Conservation (phyloP, 2,888 invertebrate species). For the Mythimna lalbum region DNA sequence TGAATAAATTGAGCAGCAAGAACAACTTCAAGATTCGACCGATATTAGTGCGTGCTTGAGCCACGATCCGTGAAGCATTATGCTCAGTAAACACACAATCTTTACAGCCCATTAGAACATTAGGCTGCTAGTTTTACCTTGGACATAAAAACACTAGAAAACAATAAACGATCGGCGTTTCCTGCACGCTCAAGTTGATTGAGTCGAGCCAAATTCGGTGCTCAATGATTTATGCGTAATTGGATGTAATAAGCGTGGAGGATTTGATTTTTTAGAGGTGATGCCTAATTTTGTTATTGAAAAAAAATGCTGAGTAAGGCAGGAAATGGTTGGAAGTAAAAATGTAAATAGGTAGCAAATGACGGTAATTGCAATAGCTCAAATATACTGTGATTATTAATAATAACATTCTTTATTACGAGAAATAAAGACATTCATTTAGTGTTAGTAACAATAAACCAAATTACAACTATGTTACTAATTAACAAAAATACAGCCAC, state of each 20-base stretch:
- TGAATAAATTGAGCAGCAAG: constrained; percentile 33
- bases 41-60: constrained; percentile 43
- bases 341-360: constrained; percentile 7
- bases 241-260: constrained; percentile 42
- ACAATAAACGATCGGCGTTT: constrained; percentile 65
- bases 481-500: no score
- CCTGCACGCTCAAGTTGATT: constrained; percentile 64
- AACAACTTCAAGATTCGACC: constrained; percentile 10
- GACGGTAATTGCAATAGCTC: background rate
- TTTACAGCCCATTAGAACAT: constrained; percentile 47
- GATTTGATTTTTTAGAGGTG: constrained; percentile 31
- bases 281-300: background rate
- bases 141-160: constrained; percentile 67
- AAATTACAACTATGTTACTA: no score
- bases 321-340: constrained; percentile 8
- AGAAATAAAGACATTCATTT: no score
- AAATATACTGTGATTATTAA: background rate
- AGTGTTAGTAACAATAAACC: no score
- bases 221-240: constrained; percentile 46
- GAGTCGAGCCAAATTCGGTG: constrained; percentile 27
- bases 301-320: constrained; percentile 1
- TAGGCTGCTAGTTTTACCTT: constrained; percentile 64
- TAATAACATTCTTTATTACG: no score
- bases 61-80: constrained; percentile 39
- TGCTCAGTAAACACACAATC: constrained; percentile 40